Evolutionary conservation across 2,113 vertebrate species (phyloP), one percentile per base, ranked within the genome.

Genomic region (Pelobates fuscus): DNA sequence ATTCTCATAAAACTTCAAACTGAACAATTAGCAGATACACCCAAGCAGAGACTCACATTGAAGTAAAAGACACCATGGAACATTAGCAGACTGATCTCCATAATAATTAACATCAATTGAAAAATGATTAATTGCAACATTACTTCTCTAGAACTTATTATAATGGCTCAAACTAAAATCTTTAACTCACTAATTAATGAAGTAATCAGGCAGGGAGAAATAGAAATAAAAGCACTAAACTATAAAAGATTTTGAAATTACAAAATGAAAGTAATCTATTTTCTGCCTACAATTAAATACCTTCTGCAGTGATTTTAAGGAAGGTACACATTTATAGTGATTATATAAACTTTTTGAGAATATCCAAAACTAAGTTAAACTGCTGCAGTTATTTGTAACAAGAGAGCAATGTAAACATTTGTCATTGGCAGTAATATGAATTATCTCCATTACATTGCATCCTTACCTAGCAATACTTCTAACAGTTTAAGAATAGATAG

Each of bases 41-140:
- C 64, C 57, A 68, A 68, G 65, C 24, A 30, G 65, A 67, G 57
- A 68, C 3, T n/a, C 14, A 32, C 49, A 67, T 52, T 25, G 61
- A 67, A 52, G 26, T 61, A 77, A 77, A 77, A 68, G 43, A 26
- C 59, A 68, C 46, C 55, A 61, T 49, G 72, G 72, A 27, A 77
- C 73, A 77, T 77, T 77, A 77, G 15, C 55, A 26, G 20, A 26
- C 55, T 52, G 41, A 77, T 68, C 67, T 77, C 64, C 55, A 67
- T 52, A 77, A 77, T 77, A 77, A 77, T 77, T 68, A 77, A 68
- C 73, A 68, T 77, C 73, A 77, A 77, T 60, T 77, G 64, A 23
- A 77, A 74, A 68, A 67, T 68, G 65, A 77, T 77, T 68, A 49
- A 77, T 68, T 60, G 59, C 55, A 60, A 20, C 20, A 77, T 77